Evolutionary conservation across 2,797 vertebrate genomes (phyloP), one percentile per base, ranked within the genome.

Genomic region (Loris lydekkerianus): DNA sequence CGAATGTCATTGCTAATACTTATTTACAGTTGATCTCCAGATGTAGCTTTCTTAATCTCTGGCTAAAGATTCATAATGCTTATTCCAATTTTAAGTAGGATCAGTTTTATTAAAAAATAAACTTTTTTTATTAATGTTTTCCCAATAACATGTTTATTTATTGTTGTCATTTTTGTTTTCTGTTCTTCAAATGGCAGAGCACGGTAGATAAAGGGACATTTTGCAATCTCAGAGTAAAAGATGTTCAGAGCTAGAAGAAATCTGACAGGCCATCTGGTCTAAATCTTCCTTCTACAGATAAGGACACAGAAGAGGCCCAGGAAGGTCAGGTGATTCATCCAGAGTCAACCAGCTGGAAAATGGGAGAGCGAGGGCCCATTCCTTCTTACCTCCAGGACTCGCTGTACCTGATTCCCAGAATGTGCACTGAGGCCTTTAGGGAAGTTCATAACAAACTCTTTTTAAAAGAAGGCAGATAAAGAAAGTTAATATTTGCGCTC

Each of bases 361-460:
- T 46, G 5, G 67, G 85, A 60, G 31, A 31, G 23, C 40, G 63
- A 46, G n/a, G 34, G 23, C 46, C 46, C 23, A 21, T 82, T 72
- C 7, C 4, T 43, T 18, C 37, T 15, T 94, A 63, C 7, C 25
- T 53, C 72, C 29, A 43, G 23, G 17, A 72, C 63, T 49, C 3
- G 84, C 40, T 89, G 29, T 70, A 73, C 25, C 58, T 8, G 0
- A 3, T 70, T 86, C 53, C 85, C 1, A 0, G 46, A 49, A 94
- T 89, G 85, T 34, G 46, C 18, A 96, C 86, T 60, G 17, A 37
- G 88, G 53, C 92, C 94, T 97, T 97, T 96, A 97, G 95, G 90
- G 96, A 94, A 49, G 94, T 97, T 97, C 80, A 49, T 96, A 84
- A 95, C 67, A 94, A 96, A 46, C 25, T 80, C 86, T 97, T 97